These are phyloP conservation scores for Pogonophryne albipinna DNA, from an alignment of 2,797 vertebrate genomes.

Conservation along the genomic window DNA sequence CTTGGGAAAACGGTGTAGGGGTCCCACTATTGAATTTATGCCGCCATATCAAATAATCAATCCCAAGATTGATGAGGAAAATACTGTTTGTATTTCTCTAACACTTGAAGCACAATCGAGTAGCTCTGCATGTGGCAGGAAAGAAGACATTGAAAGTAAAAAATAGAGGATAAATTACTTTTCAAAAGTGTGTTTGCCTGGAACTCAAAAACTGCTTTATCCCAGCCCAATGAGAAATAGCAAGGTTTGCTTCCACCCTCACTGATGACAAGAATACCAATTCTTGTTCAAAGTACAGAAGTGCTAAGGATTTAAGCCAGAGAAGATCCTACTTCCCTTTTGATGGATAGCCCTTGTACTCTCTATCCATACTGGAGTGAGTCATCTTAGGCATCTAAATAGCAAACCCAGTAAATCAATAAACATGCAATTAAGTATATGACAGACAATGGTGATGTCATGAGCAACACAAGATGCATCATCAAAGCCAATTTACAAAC, in stretches of 20 bases:
- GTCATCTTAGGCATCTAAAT: constrained; percentile 50
- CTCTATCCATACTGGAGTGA: constrained; percentile 49
- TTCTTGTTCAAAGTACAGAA: constrained; percentile 78
- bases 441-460: constrained; percentile 24
- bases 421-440: constrained; percentile 7
- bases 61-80: constrained; percentile 42
- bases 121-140: constrained; percentile 23
- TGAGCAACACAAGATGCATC: constrained; percentile 24
- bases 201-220: constrained; percentile 67
- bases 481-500: constrained; percentile 34
- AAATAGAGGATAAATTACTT: constrained; percentile 54
- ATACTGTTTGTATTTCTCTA: constrained; percentile 17
- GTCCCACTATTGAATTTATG: constrained; percentile 50
- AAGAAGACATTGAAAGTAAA: constrained; percentile 31
- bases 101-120: constrained; percentile 19
- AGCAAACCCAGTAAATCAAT: constrained; percentile 38
- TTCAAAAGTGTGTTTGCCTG: constrained; percentile 51
- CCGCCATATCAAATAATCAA: constrained; percentile 53
- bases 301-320: constrained; percentile 67
- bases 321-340: constrained; percentile 67
- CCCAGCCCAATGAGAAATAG: constrained; percentile 80
- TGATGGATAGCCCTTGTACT: constrained; percentile 50
- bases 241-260: constrained; percentile 73
- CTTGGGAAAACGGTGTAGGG: constrained; percentile 30
- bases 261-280: constrained; percentile 84